Percentiles rank a stretch among this genome's conserved stretches.
phyloP scores from a whole-genome alignment of 2,888 invertebrate species.

The Melolontha melolontha region DNA sequence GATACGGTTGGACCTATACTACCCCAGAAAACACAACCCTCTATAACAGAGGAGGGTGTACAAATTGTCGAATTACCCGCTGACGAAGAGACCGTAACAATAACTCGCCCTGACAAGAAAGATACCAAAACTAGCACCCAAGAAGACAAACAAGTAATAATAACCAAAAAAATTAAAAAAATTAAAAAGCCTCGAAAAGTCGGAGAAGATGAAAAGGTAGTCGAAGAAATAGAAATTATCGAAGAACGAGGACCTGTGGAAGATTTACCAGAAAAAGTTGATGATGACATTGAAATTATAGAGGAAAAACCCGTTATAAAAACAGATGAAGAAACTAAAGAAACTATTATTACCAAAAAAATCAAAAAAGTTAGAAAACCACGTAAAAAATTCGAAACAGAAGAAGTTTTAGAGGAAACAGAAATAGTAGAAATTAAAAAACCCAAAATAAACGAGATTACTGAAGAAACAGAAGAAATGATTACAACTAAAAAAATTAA shows the following conservation, averaged over 20 bases:
- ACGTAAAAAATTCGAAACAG: slow-evolving; percentile 50
- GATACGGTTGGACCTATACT: slow-evolving; percentile 55
- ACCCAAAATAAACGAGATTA: slow-evolving; percentile 54
- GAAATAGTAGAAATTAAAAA: slow-evolving; percentile 59
- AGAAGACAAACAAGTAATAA: slow-evolving; percentile 54
- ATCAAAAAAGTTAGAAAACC: slow-evolving; percentile 59
- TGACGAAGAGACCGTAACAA: slow-evolving; percentile 55
- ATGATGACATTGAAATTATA: slow-evolving; percentile 32
- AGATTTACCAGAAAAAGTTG: slow-evolving; percentile 18
- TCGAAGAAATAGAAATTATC: slow-evolving; percentile 60
- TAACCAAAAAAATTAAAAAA: slow-evolving; percentile 60
- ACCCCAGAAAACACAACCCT: slow-evolving; percentile 52
- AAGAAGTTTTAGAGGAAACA: slow-evolving; percentile 68
- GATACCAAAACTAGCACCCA: slow-evolving; percentile 38
- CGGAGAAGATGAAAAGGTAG: slow-evolving; percentile 72
- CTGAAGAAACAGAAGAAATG: slow-evolving; percentile 62
- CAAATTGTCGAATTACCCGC: slow-evolving; percentile 62
- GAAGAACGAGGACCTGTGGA: slow-evolving; percentile 67
- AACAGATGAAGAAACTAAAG: slow-evolving; percentile 67
- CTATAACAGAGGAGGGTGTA: slow-evolving; percentile 56
- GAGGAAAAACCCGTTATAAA: slow-evolving; percentile 55
- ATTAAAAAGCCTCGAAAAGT: slow-evolving; percentile 61
- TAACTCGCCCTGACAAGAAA: slow-evolving; percentile 50
- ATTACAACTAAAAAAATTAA: slow-evolving; percentile 33
- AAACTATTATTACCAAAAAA: slow-evolving; percentile 71